These are phyloP conservation scores for Microcebus griseorufus DNA, from an alignment of 2,113 vertebrate genomes.

Conservation along the genomic window DNA sequence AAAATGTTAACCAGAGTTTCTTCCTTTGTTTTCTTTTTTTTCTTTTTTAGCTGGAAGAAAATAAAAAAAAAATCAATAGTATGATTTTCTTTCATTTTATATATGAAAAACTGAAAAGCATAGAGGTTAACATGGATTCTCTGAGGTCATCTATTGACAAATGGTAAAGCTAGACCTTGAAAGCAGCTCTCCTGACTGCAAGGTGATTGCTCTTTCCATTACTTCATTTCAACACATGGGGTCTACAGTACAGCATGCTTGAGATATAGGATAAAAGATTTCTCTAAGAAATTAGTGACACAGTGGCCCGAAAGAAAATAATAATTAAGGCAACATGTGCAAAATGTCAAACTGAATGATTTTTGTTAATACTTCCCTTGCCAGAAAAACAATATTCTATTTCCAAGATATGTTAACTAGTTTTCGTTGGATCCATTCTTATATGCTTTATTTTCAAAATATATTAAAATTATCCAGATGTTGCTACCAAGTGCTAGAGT, in stretches of 20 bases:
- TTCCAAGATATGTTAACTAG: neutral
- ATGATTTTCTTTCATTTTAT: neutral
- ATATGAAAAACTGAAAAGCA: neutral
- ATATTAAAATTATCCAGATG: neutral
- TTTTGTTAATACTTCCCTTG: neutral
- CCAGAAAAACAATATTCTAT: neutral
- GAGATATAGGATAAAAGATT: neutral
- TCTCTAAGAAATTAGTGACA: neutral
- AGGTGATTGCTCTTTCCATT: neutral
- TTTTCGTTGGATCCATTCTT: neutral
- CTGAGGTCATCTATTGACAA: slow-evolving; percentile 15
- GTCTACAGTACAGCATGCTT: neutral
- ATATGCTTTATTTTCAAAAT: neutral
- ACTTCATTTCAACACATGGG: neutral
- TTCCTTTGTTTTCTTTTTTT: neutral
- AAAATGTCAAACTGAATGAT: neutral
- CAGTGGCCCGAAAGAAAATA: neutral
- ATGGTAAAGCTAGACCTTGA: neutral
- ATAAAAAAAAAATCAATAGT: neutral
- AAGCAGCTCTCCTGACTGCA: neutral
- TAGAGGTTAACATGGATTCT: neutral
- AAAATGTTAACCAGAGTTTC: neutral
- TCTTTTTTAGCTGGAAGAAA: neutral
- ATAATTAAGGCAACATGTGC: neutral
- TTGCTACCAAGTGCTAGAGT: neutral